Evolutionary conservation across 2,797 vertebrate genomes (phyloP).

Genomic region (Mergus octosetaceus): DNA sequence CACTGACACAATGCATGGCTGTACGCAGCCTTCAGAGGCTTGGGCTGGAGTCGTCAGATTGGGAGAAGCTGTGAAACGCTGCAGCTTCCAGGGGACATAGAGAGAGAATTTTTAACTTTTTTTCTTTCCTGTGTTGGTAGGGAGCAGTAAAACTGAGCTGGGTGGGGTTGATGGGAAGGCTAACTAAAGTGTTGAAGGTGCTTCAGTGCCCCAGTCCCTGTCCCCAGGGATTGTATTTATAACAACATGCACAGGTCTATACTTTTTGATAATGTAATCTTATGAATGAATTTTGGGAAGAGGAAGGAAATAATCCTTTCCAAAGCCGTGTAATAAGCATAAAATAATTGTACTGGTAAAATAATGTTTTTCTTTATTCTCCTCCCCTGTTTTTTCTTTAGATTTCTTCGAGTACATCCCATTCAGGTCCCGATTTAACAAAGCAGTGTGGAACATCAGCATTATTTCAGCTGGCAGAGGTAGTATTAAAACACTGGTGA

Average conservation of each 20-base stretch:
- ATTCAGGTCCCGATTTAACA: conserved; percentile 77
- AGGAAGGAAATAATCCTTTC: neutral
- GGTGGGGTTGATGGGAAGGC: neutral
- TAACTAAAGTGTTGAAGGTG: neutral
- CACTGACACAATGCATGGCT: neutral
- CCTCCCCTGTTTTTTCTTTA: conserved; percentile 51
- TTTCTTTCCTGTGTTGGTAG: neutral
- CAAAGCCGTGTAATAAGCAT: neutral
- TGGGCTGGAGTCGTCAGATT: neutral
- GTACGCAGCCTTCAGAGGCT: neutral
- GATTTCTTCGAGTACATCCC: conserved; percentile 83
- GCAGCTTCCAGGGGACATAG: neutral
- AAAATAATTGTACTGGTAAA: neutral
- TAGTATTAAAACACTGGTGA: conserved; percentile 70
- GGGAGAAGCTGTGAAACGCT: neutral
- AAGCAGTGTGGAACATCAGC: conserved; percentile 83
- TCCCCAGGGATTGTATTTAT: neutral
- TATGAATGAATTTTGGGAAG: neutral
- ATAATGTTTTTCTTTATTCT: neutral
- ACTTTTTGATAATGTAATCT: neutral
- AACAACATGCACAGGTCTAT: neutral
- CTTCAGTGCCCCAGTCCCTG: neutral
- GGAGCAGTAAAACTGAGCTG: neutral
- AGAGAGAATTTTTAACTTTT: neutral
- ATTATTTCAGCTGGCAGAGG: conserved; percentile 84